Conservation (phyloP, 2,888 invertebrate genomes). For the Dicycla oo region DNA sequence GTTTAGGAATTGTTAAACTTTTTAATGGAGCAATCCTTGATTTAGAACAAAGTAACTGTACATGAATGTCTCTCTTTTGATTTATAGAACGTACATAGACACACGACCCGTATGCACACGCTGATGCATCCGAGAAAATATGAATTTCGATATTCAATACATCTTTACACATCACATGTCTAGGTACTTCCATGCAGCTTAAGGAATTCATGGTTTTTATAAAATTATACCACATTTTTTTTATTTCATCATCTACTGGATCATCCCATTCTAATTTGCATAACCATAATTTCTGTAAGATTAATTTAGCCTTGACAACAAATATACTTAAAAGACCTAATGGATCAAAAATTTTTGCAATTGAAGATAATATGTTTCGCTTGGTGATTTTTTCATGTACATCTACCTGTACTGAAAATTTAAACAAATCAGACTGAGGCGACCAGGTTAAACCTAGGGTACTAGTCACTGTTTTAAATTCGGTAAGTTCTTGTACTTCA, state of each 20-base stretch:
- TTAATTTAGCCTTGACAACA: slow-evolving; percentile 17
- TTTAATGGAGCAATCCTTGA: too few species aligned
- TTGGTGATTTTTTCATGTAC: slow-evolving; percentile 5
- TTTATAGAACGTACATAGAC: too few species aligned
- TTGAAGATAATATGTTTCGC: slow-evolving; percentile 31
- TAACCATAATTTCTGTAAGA: slow-evolving; percentile 19
- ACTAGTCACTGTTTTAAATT: slow-evolving; percentile 28
- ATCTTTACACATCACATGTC: too few species aligned
- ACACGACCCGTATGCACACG: too few species aligned
- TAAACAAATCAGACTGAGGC: slow-evolving; percentile 21
- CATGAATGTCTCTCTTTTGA: too few species aligned
- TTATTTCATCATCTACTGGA: background rate
- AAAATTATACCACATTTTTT: too few species aligned
- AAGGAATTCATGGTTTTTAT: too few species aligned
- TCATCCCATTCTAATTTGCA: slow-evolving; percentile 19
- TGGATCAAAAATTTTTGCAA: slow-evolving; percentile 43
- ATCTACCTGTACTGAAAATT: slow-evolving; percentile 14
- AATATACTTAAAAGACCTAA: slow-evolving; percentile 32
- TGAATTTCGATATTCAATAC: too few species aligned
- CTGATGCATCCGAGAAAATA: too few species aligned
- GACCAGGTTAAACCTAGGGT: slow-evolving; percentile 40
- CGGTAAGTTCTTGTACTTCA: slow-evolving; percentile 13
- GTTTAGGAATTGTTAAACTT: too few species aligned
- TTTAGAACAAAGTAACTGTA: too few species aligned
- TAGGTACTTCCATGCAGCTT: too few species aligned